Percentiles rank a stretch among this genome's conserved stretches.
Conservation (phyloP, 1,140 invertebrate species). For the Teleopsis dalmanni region DNA sequence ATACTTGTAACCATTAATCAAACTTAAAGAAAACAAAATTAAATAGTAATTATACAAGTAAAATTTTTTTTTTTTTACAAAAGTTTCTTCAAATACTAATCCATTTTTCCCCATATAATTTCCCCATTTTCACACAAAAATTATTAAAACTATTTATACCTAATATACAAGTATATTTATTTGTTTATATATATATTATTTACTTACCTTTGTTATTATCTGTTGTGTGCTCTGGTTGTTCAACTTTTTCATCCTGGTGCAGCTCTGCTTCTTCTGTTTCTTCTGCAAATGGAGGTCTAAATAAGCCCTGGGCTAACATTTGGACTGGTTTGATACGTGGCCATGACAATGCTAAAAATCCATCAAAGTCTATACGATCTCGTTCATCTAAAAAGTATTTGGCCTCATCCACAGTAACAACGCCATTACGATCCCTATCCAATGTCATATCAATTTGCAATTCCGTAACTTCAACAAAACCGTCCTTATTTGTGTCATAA, state of each 20-base stretch:
- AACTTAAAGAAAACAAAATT: too few species aligned
- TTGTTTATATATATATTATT: constrained; percentile 1
- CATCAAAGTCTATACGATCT: constrained; percentile 60
- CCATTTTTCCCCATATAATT: too few species aligned
- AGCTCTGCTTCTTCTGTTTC: constrained; percentile 34
- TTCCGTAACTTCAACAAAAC: constrained; percentile 67
- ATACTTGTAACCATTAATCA: too few species aligned
- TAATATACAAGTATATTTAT: background rate
- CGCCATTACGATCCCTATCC: constrained; percentile 83
- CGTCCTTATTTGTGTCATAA: constrained; percentile 72
- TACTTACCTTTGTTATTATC: constrained; percentile 22
- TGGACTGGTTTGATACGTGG: constrained; percentile 68
- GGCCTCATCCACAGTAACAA: constrained; percentile 65
- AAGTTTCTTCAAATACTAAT: too few species aligned
- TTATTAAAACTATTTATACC: too few species aligned
- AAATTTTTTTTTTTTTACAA: too few species aligned
- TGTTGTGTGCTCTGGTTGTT: background rate
- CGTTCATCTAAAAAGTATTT: constrained; percentile 70
- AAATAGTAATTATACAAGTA: too few species aligned
- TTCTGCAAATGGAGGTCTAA: constrained; percentile 48
- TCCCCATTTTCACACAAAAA: too few species aligned
- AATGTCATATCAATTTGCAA: constrained; percentile 69
- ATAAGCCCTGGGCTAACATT: constrained; percentile 63
- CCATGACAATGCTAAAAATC: constrained; percentile 66
- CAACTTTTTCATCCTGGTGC: constrained; percentile 38